A percentile compares a stretch with the other conserved stretches of the same genome.
Conservation (phyloP, 2,797 vertebrate genomes). For the Valencia hispanica region DNA sequence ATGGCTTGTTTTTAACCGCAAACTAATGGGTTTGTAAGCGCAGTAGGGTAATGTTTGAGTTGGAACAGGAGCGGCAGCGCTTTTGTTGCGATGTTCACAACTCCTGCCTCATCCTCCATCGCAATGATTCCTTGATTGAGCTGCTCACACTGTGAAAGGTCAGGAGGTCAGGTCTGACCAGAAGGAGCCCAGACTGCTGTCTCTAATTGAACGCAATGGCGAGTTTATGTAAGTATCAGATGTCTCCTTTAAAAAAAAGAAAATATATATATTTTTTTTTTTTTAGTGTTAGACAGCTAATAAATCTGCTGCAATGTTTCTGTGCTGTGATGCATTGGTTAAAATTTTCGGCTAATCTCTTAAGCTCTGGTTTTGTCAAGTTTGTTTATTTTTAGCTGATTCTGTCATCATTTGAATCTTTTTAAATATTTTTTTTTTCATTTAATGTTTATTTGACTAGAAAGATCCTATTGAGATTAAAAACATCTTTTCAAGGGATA, state of each 20-base stretch:
- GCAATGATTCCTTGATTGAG: constrained; percentile 79
- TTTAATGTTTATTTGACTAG: too few relatives aligned
- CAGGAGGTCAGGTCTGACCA: constrained; percentile 80
- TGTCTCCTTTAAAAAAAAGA: constrained; percentile 1
- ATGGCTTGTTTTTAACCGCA: constrained; percentile 37
- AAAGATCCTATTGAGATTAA: too few relatives aligned
- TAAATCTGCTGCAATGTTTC: constrained; percentile 1
- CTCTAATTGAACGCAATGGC: constrained; percentile 81
- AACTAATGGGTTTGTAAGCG: neutral
- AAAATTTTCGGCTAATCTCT: neutral
- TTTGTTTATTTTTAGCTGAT: neutral
- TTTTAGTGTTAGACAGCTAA: constrained; percentile 14
- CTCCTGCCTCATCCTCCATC: constrained; percentile 35
- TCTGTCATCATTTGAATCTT: too few relatives aligned
- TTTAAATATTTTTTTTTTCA: too few relatives aligned
- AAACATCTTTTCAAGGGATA: too few relatives aligned
- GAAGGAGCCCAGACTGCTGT: constrained; percentile 82
- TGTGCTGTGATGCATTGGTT: neutral
- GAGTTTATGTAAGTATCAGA: constrained; percentile 83
- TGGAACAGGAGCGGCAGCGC: neutral
- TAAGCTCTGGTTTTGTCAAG: neutral
- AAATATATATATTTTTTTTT: too few relatives aligned
- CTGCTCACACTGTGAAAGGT: constrained; percentile 81
- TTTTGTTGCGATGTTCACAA: constrained; percentile 31
- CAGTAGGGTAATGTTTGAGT: neutral